phyloP scores from a whole-genome alignment of 2,888 invertebrate species.

The Blera fallax region DNA sequence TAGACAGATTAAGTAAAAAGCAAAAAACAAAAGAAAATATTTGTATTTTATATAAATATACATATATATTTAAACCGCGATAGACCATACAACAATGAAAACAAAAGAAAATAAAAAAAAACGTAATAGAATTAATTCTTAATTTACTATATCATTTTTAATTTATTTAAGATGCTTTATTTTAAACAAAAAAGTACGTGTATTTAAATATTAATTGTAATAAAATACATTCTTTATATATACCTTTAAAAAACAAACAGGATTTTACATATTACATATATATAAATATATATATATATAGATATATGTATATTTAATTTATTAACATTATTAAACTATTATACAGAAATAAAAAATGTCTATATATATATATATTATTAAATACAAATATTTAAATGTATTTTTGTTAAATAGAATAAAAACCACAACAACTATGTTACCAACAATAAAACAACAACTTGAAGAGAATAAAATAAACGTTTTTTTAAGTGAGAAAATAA shows the following conservation, averaged over 20 bases:
- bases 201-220: slow-evolving; percentile 55
- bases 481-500: slow-evolving; percentile 24
- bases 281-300: slow-evolving; percentile 73
- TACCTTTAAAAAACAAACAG: slow-evolving; percentile 43
- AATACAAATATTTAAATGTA: slow-evolving; percentile 70
- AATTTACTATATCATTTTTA: slow-evolving; percentile 49
- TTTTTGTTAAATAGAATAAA: slow-evolving; percentile 66
- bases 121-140: slow-evolving; percentile 46
- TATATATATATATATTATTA: slow-evolving; percentile 54
- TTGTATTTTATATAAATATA: slow-evolving; percentile 72
- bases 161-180: slow-evolving; percentile 54
- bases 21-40: slow-evolving; percentile 54
- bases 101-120: not conserved
- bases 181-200: slow-evolving; percentile 34
- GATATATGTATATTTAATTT: slow-evolving; percentile 74
- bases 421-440: slow-evolving; percentile 65
- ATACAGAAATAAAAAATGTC: slow-evolving; percentile 50
- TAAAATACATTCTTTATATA: slow-evolving; percentile 59
- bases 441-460: slow-evolving; percentile 55
- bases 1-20: slow-evolving; percentile 62
- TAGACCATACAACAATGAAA: slow-evolving; percentile 52
- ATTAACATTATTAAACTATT: slow-evolving; percentile 74
- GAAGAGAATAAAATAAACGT: slow-evolving; percentile 27
- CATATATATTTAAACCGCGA: slow-evolving; percentile 64
- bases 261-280: slow-evolving; percentile 70